These are phyloP conservation scores for Amyelois transitella DNA, from an alignment of 1,140 invertebrate genomes.

Conservation along the genomic window DNA sequence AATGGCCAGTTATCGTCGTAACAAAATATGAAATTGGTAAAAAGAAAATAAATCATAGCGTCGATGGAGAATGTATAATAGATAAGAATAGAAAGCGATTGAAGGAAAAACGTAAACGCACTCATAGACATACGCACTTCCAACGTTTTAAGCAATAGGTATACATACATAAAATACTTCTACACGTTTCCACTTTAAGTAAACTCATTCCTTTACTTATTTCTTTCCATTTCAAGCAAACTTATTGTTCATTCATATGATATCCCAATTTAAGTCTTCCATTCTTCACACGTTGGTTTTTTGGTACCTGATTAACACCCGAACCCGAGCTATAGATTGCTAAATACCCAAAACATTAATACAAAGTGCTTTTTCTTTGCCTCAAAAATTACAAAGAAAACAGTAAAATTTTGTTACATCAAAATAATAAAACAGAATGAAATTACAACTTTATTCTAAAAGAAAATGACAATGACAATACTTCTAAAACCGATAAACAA, in stretches of 20 bases:
- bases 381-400: no score
- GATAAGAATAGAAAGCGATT: constrained; percentile 28
- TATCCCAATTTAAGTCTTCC: no score
- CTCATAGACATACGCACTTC: neutral
- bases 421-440: neutral
- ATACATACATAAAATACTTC: no score
- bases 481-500: neutral
- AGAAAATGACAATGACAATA: neutral
- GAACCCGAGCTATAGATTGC: no score
- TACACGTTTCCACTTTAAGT: no score
- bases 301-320: no score
- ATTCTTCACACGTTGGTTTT: no score
- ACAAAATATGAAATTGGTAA: constrained; percentile 19
- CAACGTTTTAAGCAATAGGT: neutral
- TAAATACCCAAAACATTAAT: no score
- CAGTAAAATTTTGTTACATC: neutral
- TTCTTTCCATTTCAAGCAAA: no score
- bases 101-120: constrained; percentile 7
- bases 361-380: no score
- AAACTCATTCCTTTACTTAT: no score
- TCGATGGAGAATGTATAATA: constrained; percentile 9
- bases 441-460: neutral
- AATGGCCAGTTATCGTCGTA: constrained; percentile 18
- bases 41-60: constrained; percentile 19
- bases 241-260: no score